These are phyloP conservation scores for Neomorphus geoffroyi DNA, from an alignment of 2,797 vertebrate genomes.

Conservation along the genomic window DNA sequence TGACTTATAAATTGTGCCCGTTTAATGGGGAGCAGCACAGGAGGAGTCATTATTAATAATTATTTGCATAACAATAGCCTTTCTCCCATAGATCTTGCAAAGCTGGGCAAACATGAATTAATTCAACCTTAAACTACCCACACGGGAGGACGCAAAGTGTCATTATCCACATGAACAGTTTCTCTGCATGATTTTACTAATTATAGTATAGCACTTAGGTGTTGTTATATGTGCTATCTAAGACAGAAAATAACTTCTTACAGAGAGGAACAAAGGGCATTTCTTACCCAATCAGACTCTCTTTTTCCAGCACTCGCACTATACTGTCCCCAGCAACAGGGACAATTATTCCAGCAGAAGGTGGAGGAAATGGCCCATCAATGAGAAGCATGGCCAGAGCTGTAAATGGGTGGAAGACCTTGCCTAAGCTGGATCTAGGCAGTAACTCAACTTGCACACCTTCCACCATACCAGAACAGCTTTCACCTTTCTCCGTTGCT, in stretches of 20 bases:
- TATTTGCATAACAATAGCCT: slow-evolving; percentile 58
- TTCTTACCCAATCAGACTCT: not conserved
- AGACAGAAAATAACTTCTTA: slow-evolving; percentile 48
- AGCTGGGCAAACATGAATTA: slow-evolving; percentile 66
- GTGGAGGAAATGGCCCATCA: not conserved
- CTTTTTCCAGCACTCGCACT: not conserved
- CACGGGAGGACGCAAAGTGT: slow-evolving; percentile 58
- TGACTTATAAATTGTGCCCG: slow-evolving; percentile 43
- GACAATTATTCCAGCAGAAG: slow-evolving; percentile 7
- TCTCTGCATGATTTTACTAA: slow-evolving; percentile 63
- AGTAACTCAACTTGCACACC: not conserved
- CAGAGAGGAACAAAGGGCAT: not conserved
- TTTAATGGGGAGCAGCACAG: slow-evolving; percentile 26
- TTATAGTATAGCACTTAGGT: slow-evolving; percentile 59
- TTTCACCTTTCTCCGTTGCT: not conserved
- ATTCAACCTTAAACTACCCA: slow-evolving; percentile 64
- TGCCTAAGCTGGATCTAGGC: not conserved
- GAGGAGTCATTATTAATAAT: slow-evolving; percentile 65
- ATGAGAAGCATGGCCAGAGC: not conserved
- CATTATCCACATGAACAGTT: slow-evolving; percentile 64
- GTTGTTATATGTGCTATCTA: slow-evolving; percentile 30
- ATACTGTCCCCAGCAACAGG: not conserved
- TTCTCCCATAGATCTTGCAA: slow-evolving; percentile 24
- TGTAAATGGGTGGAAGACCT: not conserved
- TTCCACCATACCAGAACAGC: not conserved